Evolutionary conservation across 2,113 vertebrate genomes (phyloP).

Genomic region (Lasiurus cinereus): DNA sequence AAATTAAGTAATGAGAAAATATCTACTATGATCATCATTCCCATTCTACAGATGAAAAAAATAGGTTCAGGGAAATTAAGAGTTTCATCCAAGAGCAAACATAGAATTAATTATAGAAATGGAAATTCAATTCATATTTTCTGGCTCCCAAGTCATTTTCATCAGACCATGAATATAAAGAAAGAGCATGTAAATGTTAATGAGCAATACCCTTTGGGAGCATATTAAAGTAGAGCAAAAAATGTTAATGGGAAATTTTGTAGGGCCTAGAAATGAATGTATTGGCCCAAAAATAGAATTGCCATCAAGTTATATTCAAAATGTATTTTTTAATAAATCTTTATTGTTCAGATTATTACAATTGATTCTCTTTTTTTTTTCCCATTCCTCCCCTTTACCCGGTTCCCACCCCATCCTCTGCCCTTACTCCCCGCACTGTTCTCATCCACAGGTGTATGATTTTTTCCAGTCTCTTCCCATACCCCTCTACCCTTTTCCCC

Average conservation of each 20-base stretch:
- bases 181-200: conserved; percentile 79
- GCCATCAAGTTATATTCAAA: conserved; percentile 68
- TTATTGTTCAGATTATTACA: no score
- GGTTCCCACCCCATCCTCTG: no score
- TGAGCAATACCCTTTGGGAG: conserved; percentile 71
- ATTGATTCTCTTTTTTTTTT: no score
- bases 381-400: no score
- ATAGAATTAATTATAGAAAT: not conserved
- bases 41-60: conserved; percentile 51
- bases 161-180: conserved; percentile 62
- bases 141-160: conserved; percentile 62
- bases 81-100: conserved; percentile 3
- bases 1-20: conserved; percentile 21
- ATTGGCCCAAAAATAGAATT: conserved; percentile 60
- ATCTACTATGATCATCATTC: not conserved
- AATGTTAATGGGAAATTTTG: conserved; percentile 52
- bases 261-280: conserved; percentile 66
- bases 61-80: not conserved
- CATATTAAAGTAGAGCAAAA: conserved; percentile 70
- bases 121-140: conserved; percentile 69
- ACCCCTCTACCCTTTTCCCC: no score
- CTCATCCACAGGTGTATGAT: no score
- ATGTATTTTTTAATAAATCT: not conserved
- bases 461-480: no score
- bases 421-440: no score